phyloP scores from a whole-genome alignment of 37 sponge, comb jelly and placozoan species.

The Axinella damicornis region DNA sequence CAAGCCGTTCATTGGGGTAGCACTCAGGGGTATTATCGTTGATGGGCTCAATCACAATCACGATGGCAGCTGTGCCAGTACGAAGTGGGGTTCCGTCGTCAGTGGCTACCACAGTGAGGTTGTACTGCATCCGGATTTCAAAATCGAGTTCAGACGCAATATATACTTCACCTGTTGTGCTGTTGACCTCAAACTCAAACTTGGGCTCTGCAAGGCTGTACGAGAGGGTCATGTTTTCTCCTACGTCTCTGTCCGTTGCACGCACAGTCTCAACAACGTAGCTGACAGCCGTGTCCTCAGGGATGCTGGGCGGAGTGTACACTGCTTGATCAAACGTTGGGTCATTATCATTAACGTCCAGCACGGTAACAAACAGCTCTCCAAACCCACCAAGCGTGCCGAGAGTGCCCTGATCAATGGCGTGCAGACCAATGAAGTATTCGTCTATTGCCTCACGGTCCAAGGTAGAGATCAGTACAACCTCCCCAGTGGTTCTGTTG shows the following conservation, averaged over 20 bases:
- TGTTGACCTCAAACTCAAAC: conserved; percentile 46
- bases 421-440: conserved; percentile 44
- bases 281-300: conserved; percentile 40
- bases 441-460: conserved; percentile 53
- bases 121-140: conserved; percentile 55
- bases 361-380: conserved; percentile 62
- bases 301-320: conserved; percentile 24
- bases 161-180: conserved; percentile 62
- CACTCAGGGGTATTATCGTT: conserved; percentile 85
- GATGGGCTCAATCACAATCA: conserved; percentile 52
- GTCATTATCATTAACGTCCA: conserved; percentile 64
- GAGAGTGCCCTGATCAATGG: conserved; percentile 33
- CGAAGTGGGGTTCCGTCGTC: conserved; percentile 40
- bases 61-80: conserved; percentile 43
- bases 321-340: conserved; percentile 51
- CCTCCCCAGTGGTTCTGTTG: conserved; percentile 59
- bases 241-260: conserved; percentile 61
- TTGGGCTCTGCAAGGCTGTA: conserved; percentile 33
- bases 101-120: conserved; percentile 47
- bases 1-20: conserved; percentile 16
- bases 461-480: conserved; percentile 27
- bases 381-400: conserved; percentile 16
- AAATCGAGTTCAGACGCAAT: conserved; percentile 42
- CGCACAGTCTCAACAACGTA: conserved; percentile 23
- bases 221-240: conserved; percentile 45